These are phyloP conservation scores for Oedothorax gibbosus DNA, from an alignment of 1,140 invertebrate genomes.

Conservation along the genomic window DNA sequence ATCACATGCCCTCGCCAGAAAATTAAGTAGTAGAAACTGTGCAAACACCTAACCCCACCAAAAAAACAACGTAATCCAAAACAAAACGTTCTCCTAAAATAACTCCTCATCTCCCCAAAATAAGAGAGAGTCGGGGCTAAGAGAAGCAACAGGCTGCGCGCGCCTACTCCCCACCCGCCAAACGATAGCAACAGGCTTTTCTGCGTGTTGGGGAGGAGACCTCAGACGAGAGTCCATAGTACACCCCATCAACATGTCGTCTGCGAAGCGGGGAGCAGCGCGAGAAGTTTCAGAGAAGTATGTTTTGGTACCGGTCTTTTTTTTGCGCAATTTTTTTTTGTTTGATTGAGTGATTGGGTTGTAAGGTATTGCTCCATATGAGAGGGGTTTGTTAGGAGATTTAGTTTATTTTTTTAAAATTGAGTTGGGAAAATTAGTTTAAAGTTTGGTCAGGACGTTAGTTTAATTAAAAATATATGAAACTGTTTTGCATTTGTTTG, in stretches of 20 bases:
- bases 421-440: too few species aligned
- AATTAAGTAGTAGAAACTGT: too few species aligned
- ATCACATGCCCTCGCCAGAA: too few species aligned
- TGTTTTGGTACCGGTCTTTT: not conserved
- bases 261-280: not conserved
- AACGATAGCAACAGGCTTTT: slow-evolving; percentile 55
- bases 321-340: not conserved
- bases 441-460: too few species aligned
- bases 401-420: too few species aligned
- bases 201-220: slow-evolving; percentile 53
- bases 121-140: slow-evolving; percentile 19
- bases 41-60: too few species aligned
- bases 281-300: not conserved
- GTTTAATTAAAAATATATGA: too few species aligned
- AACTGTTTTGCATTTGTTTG: too few species aligned
- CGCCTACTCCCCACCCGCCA: slow-evolving; percentile 27
- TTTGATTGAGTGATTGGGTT: too few species aligned
- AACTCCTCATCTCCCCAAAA: not conserved
- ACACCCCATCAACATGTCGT: slow-evolving; percentile 30
- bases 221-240: slow-evolving; percentile 38
- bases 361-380: too few species aligned
- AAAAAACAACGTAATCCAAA: too few species aligned
- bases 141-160: slow-evolving; percentile 46
- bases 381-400: too few species aligned
- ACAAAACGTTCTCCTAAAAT: not conserved